Percentiles rank a stretch among this genome's conserved stretches.
Evolutionary conservation across 2,797 vertebrate species (phyloP).

Genomic region (Coendou prehensilis): DNA sequence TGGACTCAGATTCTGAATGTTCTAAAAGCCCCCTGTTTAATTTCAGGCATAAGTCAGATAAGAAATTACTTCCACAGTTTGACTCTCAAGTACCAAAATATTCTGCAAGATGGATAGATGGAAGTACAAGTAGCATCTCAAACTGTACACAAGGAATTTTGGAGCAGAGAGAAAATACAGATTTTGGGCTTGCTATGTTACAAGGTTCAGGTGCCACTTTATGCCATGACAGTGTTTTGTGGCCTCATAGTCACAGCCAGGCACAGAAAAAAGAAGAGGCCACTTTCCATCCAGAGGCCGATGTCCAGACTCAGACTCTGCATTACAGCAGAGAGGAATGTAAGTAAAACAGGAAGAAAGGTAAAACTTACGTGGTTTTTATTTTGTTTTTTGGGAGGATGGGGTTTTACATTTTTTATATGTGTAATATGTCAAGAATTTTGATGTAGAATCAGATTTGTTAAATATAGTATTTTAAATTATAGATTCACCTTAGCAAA

Average conservation of each 20-base stretch:
- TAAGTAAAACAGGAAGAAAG: conserved; percentile 88
- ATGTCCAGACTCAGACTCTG: conserved; percentile 78
- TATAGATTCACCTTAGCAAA: conserved; percentile 26
- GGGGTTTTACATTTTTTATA: not conserved
- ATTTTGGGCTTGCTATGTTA: conserved; percentile 91
- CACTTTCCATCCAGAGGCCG: conserved; percentile 77
- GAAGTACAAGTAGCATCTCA: conserved; percentile 84
- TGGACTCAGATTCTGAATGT: conserved; percentile 90
- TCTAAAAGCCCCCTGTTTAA: conserved; percentile 92
- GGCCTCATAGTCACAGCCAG: conserved; percentile 87
- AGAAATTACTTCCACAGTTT: conserved; percentile 93
- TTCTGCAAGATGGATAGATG: conserved; percentile 92
- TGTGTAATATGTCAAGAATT: conserved; percentile 37
- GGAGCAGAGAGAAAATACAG: conserved; percentile 89
- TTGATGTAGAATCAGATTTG: conserved; percentile 23
- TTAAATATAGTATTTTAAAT: conserved; percentile 57
- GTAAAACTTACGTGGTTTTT: not conserved
- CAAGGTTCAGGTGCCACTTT: conserved; percentile 86
- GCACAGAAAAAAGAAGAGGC: conserved; percentile 87
- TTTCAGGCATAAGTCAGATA: conserved; percentile 93
- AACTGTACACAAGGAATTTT: conserved; percentile 90
- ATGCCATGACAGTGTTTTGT: conserved; percentile 87
- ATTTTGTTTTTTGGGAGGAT: not conserved
- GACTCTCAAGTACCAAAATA: conserved; percentile 97
- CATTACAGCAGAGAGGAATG: conserved; percentile 93